A percentile compares a stretch with the other conserved stretches of the same genome.
These are phyloP conservation scores for Colius striatus DNA, from an alignment of 2,113 vertebrate species.

Conservation along the genomic window DNA sequence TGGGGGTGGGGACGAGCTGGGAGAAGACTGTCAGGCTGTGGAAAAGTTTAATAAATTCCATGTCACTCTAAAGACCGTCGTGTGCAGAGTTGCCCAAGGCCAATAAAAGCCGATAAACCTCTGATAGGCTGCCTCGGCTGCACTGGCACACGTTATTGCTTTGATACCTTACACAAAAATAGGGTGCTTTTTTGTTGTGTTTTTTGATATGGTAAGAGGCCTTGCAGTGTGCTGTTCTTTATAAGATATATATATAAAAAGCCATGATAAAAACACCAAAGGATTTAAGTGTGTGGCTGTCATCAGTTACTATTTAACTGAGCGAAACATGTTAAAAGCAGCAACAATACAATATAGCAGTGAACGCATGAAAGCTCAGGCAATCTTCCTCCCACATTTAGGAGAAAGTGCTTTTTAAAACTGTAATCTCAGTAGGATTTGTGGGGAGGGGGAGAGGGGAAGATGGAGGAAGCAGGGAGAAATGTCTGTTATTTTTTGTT, in stretches of 20 bases:
- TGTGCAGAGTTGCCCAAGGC: slow-evolving; percentile 63
- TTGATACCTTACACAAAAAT: slow-evolving; percentile 33
- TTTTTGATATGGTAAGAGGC: slow-evolving; percentile 62
- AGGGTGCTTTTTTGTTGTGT: slow-evolving; percentile 26
- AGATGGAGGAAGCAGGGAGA: not conserved
- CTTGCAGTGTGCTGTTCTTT: slow-evolving; percentile 45
- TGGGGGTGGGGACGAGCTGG: slow-evolving; percentile 48
- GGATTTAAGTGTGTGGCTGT: slow-evolving; percentile 43
- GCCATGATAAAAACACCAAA: slow-evolving; percentile 22
- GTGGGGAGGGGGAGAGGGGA: not conserved
- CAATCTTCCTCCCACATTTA: slow-evolving; percentile 67
- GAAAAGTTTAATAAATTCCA: slow-evolving; percentile 76
- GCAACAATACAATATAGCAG: slow-evolving; percentile 68
- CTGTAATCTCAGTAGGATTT: not conserved
- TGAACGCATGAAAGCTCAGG: slow-evolving; percentile 62
- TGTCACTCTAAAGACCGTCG: slow-evolving; percentile 72
- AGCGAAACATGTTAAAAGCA: slow-evolving; percentile 48
- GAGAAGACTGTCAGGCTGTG: slow-evolving; percentile 54
- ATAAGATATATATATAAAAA: slow-evolving; percentile 53
- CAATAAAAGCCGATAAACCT: slow-evolving; percentile 56
- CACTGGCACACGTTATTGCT: slow-evolving; percentile 13
- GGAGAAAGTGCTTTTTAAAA: slow-evolving; percentile 55
- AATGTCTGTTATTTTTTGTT: slow-evolving; percentile 35
- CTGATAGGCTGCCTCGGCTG: slow-evolving; percentile 45
- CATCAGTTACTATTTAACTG: slow-evolving; percentile 62